Evolutionary conservation across 2,888 invertebrate genomes (phyloP).

Genomic region (Campoplex capitator): DNA sequence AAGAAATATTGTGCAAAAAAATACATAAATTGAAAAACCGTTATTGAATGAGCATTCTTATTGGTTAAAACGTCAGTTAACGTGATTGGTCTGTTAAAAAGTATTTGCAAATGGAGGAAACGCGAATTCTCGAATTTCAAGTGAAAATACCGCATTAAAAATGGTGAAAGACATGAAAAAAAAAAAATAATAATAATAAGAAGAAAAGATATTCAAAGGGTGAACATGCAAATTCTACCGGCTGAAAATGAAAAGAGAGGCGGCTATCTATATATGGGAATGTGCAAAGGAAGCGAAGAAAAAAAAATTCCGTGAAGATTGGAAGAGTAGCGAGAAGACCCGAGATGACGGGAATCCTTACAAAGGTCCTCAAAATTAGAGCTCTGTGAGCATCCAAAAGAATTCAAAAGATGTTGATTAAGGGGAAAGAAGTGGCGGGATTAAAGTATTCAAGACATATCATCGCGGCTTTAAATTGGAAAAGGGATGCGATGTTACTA

Average conservation of each 20-base stretch:
- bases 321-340: conserved; percentile 3
- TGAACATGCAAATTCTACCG: background rate
- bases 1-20: background rate
- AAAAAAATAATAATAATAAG: no score
- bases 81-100: background rate
- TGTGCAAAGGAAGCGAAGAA: background rate
- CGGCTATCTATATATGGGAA: background rate
- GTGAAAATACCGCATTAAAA: background rate
- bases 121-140: background rate
- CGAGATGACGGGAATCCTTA: conserved; percentile 12
- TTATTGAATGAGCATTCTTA: background rate
- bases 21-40: background rate
- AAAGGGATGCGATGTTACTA: background rate
- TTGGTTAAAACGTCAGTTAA: background rate
- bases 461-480: background rate
- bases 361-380: conserved; percentile 26
- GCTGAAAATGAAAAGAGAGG: background rate
- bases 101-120: background rate
- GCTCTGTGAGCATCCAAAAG: background rate
- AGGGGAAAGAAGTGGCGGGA: background rate
- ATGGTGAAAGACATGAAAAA: background rate
- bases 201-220: background rate
- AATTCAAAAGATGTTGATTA: conserved; percentile 26
- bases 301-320: conserved; percentile 24
- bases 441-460: background rate